Conservation (phyloP, 1,140 invertebrate species). For the Polypedilum vanderplanki region DNA sequence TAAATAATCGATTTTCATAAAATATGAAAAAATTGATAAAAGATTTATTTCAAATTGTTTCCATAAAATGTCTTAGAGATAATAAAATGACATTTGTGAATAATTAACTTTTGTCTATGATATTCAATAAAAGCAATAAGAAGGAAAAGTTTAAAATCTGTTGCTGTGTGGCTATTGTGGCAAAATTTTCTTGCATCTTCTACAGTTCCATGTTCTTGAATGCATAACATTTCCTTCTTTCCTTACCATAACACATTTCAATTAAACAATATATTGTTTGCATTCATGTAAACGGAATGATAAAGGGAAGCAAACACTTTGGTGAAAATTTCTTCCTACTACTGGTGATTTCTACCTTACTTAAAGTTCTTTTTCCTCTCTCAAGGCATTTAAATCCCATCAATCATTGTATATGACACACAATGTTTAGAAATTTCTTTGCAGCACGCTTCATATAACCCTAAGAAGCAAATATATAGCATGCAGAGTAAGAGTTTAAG, state of each 20-base stretch:
- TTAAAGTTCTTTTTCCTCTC: neutral
- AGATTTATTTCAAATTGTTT: no score
- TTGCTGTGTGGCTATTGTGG: neutral
- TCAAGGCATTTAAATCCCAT: constrained; percentile 5
- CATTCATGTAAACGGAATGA: constrained; percentile 1
- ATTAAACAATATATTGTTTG: neutral
- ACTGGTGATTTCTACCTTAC: neutral
- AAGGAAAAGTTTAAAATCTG: neutral
- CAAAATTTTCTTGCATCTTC: neutral
- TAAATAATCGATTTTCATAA: no score
- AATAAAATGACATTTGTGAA: neutral
- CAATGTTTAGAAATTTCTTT: neutral
- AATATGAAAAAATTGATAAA: no score
- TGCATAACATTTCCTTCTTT: neutral
- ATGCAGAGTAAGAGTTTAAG: no score
- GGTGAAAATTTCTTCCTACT: neutral
- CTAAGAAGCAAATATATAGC: no score
- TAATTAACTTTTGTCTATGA: neutral
- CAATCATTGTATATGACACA: constrained; percentile 12
- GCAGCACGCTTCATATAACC: neutral
- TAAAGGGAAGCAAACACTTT: neutral
- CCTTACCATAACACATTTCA: no score
- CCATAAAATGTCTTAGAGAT: no score
- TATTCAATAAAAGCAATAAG: neutral
- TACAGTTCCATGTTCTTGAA: neutral